Conservation (phyloP, 2,113 vertebrate species). For the Lichenostomus cassidix region DNA sequence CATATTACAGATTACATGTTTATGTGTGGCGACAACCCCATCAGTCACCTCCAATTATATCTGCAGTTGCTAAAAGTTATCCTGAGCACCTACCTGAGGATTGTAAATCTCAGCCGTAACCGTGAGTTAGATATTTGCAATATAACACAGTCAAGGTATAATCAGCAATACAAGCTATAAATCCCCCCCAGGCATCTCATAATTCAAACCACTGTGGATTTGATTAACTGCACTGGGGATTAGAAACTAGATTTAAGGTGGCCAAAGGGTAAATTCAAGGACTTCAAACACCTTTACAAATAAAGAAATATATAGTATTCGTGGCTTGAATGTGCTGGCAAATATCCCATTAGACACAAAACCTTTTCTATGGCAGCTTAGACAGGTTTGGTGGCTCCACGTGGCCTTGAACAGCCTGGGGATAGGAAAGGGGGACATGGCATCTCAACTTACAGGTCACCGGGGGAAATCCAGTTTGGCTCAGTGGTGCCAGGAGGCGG, state of each 20-base stretch:
- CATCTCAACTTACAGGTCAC: slow-evolving; percentile 34
- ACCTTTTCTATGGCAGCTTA: background rate
- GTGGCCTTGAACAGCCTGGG: background rate
- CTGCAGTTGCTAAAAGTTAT: background rate
- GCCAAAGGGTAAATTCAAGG: slow-evolving; percentile 48
- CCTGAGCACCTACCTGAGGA: slow-evolving; percentile 40
- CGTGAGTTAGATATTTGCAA: background rate
- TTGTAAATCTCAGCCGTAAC: background rate
- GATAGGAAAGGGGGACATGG: rapidly evolving
- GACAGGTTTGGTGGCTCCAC: background rate
- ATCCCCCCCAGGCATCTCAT: slow-evolving; percentile 28
- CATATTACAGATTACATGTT: background rate
- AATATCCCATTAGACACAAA: slow-evolving; percentile 20
- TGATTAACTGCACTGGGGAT: background rate
- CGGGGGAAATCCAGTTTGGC: slow-evolving; percentile 26
- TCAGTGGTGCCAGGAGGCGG: rapidly evolving
- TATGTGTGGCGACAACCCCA: background rate
- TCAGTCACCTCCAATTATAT: background rate
- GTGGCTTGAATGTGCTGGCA: background rate
- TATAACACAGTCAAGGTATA: slow-evolving; percentile 46
- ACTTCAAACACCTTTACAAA: slow-evolving; percentile 37
- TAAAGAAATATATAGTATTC: background rate
- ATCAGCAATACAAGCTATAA: slow-evolving; percentile 45
- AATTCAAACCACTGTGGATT: slow-evolving; percentile 32
- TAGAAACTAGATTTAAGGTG: slow-evolving; percentile 26